Conservation (phyloP, 1,140 invertebrate genomes). For the Agrilus planipennis region DNA sequence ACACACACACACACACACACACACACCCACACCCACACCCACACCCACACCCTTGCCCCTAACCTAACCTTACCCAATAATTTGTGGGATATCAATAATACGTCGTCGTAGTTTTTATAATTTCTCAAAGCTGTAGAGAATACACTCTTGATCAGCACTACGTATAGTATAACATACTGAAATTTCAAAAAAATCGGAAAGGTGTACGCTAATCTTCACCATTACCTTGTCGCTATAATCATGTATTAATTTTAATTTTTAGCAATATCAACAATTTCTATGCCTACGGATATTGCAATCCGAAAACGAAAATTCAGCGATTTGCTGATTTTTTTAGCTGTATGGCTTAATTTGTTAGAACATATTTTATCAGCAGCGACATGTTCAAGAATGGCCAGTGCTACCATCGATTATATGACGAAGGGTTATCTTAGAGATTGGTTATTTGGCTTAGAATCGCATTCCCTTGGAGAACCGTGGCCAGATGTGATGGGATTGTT, state of each 20-base stretch:
- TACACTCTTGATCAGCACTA: neutral
- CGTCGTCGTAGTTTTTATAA: too few species aligned
- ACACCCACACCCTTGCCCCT: too few species aligned
- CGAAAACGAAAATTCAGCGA: conserved; percentile 18
- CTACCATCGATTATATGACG: conserved; percentile 51
- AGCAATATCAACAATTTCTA: too few species aligned
- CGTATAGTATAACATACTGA: neutral
- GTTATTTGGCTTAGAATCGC: conserved; percentile 41
- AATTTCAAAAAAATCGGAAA: too few species aligned
- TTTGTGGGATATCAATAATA: too few species aligned
- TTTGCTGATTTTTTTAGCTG: conserved; percentile 38
- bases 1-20: too few species aligned
- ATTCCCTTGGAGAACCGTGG: conserved; percentile 48
- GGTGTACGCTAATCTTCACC: too few species aligned
- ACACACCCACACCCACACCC: too few species aligned
- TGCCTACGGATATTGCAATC: conserved; percentile 4
- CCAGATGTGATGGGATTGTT: conserved; percentile 56
- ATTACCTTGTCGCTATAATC: neutral
- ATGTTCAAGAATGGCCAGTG: conserved; percentile 47
- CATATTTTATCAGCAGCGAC: conserved; percentile 48
- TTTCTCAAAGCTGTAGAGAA: neutral
- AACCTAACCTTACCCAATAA: too few species aligned
- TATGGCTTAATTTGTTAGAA: conserved; percentile 49
- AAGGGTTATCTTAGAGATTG: conserved; percentile 44
- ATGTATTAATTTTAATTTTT: conserved; percentile 4